A percentile compares a stretch with the other conserved stretches of the same genome.
Evolutionary conservation across 2,888 invertebrate species (phyloP).

Genomic region (Hecatera dysodea): DNA sequence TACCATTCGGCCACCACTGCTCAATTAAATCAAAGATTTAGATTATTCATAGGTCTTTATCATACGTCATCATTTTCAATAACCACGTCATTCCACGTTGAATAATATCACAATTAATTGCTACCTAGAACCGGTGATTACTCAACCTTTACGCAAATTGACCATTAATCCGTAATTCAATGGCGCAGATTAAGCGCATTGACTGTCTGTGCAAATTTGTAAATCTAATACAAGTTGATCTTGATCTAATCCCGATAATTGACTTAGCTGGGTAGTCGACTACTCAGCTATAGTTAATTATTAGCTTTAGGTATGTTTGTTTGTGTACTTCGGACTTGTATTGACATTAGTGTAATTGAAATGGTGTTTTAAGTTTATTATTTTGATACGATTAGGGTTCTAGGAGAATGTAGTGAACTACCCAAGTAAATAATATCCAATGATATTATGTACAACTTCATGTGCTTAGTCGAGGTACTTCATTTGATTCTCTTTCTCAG

Average conservation of each 20-base stretch:
- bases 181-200: conserved; percentile 53
- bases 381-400: too few species aligned
- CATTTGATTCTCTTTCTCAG: too few species aligned
- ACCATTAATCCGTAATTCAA: conserved; percentile 64
- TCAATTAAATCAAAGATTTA: too few species aligned
- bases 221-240: conserved; percentile 61
- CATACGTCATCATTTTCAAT: conserved; percentile 6
- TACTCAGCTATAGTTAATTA: conserved; percentile 49
- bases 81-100: conserved; percentile 1
- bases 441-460: too few species aligned
- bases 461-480: too few species aligned
- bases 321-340: neutral
- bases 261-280: conserved; percentile 56
- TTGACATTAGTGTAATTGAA: neutral
- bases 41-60: neutral
- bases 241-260: conserved; percentile 64
- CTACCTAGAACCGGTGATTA: conserved; percentile 32
- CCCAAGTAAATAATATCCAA: too few species aligned
- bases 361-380: too few species aligned
- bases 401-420: too few species aligned
- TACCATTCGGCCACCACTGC: too few species aligned
- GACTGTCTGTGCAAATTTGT: conserved; percentile 53
- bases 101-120: conserved; percentile 40
- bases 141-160: conserved; percentile 58
- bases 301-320: conserved; percentile 10